phyloP scores from a whole-genome alignment of 2,888 invertebrate genomes.

The Dryococelus australis region DNA sequence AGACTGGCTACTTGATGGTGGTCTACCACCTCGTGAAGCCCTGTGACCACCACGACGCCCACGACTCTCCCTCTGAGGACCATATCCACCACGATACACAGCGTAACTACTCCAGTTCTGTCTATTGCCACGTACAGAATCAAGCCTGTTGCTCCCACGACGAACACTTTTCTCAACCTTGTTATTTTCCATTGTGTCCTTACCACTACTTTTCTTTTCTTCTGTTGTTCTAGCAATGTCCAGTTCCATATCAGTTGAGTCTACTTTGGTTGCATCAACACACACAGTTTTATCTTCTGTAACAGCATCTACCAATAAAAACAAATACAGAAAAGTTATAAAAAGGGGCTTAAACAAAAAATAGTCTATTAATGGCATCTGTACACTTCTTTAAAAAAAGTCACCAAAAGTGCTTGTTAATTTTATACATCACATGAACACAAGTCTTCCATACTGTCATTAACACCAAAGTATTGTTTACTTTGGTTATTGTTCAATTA shows the following conservation, averaged over 20 bases:
- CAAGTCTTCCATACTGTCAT: too few relatives aligned
- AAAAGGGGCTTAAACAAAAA: not conserved
- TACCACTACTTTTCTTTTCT: constrained; percentile 39
- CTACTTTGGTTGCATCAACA: constrained; percentile 39
- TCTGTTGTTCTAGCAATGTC: constrained; percentile 39
- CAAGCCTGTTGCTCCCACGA: constrained; percentile 20
- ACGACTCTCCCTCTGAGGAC: constrained; percentile 60
- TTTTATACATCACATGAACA: too few relatives aligned
- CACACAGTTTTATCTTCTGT: constrained; percentile 38
- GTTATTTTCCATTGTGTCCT: constrained; percentile 29
- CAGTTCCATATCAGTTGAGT: constrained; percentile 39
- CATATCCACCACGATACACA: constrained; percentile 38
- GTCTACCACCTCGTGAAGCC: constrained; percentile 53
- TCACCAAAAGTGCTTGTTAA: too few relatives aligned
- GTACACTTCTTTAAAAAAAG: too few relatives aligned
- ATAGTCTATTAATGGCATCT: not conserved
- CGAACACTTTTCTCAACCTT: constrained; percentile 38
- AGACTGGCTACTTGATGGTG: constrained; percentile 56
- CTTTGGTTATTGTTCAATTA: too few relatives aligned
- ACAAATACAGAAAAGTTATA: too few relatives aligned
- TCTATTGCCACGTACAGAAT: constrained; percentile 41
- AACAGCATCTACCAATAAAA: not conserved
- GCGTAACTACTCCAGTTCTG: constrained; percentile 40
- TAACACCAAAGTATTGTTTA: too few relatives aligned
- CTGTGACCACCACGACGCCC: constrained; percentile 55